These are phyloP conservation scores for Coleophora flavipennella DNA, from an alignment of 2,888 invertebrate genomes.

Conservation along the genomic window DNA sequence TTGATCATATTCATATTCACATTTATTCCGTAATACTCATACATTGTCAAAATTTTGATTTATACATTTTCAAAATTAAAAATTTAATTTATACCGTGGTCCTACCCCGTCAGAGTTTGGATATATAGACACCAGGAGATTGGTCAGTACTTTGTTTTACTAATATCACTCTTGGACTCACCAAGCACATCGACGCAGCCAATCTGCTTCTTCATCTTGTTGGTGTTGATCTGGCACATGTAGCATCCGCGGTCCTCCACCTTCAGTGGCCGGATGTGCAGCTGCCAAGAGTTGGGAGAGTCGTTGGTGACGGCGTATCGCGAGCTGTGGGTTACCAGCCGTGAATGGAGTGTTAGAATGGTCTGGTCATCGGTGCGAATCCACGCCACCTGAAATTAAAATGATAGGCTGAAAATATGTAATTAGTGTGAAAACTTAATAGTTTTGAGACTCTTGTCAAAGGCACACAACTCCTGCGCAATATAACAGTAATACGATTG, in stretches of 20 bases:
- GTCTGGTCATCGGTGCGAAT: constrained; percentile 83
- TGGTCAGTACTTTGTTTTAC: constrained; percentile 77
- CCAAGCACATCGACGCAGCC: constrained; percentile 85
- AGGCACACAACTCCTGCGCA: too few relatives aligned
- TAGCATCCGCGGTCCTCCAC: constrained; percentile 84
- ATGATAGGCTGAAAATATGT: background rate
- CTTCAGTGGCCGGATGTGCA: constrained; percentile 80
- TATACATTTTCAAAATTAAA: too few relatives aligned
- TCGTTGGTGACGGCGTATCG: constrained; percentile 80
- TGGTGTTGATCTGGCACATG: constrained; percentile 87
- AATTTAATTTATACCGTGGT: too few relatives aligned
- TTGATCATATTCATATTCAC: too few relatives aligned
- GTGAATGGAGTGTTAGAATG: constrained; percentile 79
- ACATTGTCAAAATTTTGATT: too few relatives aligned
- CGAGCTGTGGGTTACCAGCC: constrained; percentile 82
- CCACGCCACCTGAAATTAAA: constrained; percentile 78
- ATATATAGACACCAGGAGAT: constrained; percentile 83
- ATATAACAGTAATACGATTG: too few relatives aligned
- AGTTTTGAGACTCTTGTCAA: too few relatives aligned
- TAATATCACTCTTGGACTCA: too few relatives aligned
- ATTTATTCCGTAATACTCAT: too few relatives aligned
- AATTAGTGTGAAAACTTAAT: background rate
- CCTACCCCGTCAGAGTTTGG: constrained; percentile 79
- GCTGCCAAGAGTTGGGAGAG: constrained; percentile 80
- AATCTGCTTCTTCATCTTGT: constrained; percentile 82